Conservation (phyloP, 2,797 vertebrate species). For the Distichodus sexfasciatus region DNA sequence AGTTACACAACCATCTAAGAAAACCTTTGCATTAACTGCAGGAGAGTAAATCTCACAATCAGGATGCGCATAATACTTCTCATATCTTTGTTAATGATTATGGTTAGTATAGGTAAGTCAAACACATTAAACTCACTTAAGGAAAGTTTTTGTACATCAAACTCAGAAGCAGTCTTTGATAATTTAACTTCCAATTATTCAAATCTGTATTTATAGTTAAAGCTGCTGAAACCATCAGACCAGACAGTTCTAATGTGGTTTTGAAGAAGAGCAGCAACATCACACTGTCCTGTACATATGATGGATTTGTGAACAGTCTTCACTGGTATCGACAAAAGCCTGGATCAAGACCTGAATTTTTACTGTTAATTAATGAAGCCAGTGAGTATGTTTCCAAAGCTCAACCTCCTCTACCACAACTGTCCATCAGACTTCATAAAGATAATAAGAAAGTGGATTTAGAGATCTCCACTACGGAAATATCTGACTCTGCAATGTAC, state of each 20-base stretch:
- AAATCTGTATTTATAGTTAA: not conserved
- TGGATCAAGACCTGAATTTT: slow-evolving; percentile 25
- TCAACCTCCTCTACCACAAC: not conserved
- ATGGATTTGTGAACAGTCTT: not conserved
- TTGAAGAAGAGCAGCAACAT: not conserved
- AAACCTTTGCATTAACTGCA: no score
- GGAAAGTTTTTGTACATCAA: no score
- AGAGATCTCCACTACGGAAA: slow-evolving; percentile 4
- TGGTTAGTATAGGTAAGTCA: no score
- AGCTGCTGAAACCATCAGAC: not conserved
- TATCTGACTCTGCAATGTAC: no score
- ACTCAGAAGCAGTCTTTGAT: no score
- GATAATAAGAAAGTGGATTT: not conserved
- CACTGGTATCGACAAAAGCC: slow-evolving; percentile 32
- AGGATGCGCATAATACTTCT: no score
- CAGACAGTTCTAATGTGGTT: not conserved
- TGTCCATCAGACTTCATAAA: slow-evolving; percentile 4
- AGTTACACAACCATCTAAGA: no score
- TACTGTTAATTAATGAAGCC: slow-evolving; percentile 3
- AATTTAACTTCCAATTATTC: no score
- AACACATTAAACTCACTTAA: no score
- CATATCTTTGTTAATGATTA: no score
- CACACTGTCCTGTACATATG: slow-evolving; percentile 18
- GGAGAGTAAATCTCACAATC: no score
- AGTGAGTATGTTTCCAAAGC: not conserved